Conservation (phyloP, 2,888 invertebrate genomes). For the Galeopsomyia nigrocyanea region DNA sequence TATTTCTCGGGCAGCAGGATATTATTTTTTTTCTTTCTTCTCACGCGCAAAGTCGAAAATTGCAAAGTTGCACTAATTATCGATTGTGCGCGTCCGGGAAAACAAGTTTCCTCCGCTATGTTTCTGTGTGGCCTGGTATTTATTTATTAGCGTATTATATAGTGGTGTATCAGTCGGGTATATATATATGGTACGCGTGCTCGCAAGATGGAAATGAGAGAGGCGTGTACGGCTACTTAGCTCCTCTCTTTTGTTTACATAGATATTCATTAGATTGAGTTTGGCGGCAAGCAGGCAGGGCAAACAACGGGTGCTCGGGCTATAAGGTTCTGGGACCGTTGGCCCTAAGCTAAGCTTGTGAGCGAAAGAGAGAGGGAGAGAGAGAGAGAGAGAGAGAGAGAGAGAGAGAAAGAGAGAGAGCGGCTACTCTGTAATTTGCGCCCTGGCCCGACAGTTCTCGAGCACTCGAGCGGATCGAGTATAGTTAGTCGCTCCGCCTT, state of each 20-base stretch:
- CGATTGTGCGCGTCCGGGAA: constrained; percentile 28
- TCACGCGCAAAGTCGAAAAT: background rate
- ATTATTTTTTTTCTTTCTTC: constrained; percentile 15
- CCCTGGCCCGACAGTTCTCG: constrained; percentile 56
- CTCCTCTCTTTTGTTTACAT: constrained; percentile 59
- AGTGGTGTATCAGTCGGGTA: background rate
- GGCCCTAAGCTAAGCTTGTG: constrained; percentile 1
- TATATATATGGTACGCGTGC: background rate
- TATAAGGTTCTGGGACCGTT: constrained; percentile 6
- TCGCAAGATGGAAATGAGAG: constrained; percentile 20
- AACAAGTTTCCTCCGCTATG: constrained; percentile 38
- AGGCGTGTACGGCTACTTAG: constrained; percentile 48
- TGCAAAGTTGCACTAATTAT: background rate
- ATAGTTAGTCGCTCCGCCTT: constrained; percentile 19
- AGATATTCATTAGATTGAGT: constrained; percentile 61
- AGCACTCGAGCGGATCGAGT: constrained; percentile 48
- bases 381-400: background rate
- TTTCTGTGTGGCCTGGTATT: too few species aligned
- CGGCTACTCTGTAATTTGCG: constrained; percentile 57
- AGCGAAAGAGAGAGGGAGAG: constrained; percentile 6
- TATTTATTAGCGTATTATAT: too few species aligned
- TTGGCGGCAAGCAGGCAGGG: constrained; percentile 53
- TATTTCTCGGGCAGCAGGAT: constrained; percentile 5
- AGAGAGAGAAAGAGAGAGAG: too few species aligned
- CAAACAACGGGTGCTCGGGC: constrained; percentile 55